Percentiles rank a stretch among this genome's conserved stretches.
Conservation (phyloP, 2,797 vertebrate genomes). For the Zalophus californianus region DNA sequence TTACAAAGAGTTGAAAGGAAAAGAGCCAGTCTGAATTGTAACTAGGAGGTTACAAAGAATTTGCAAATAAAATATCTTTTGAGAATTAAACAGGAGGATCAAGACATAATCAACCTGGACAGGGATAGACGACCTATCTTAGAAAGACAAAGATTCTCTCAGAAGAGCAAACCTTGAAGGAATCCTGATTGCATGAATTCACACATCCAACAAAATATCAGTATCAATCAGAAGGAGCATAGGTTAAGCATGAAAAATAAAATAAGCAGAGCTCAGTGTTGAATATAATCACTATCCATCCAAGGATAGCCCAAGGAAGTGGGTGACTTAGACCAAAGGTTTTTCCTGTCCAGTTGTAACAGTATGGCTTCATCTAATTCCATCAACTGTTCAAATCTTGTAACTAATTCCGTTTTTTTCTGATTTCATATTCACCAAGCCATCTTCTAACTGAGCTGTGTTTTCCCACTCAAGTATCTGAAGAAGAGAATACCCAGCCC, state of each 20-base stretch:
- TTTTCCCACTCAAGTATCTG: not conserved
- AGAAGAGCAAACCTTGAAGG: not conserved
- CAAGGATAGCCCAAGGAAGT: not conserved
- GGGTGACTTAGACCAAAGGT: not conserved
- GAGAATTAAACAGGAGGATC: not conserved
- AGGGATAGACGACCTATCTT: not conserved
- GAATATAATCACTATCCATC: not conserved
- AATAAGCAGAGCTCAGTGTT: not conserved
- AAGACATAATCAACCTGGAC: constrained; percentile 30
- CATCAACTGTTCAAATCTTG: not conserved
- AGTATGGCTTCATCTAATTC: not conserved
- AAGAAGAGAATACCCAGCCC: not conserved
- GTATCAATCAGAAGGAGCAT: not conserved
- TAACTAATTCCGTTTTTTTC: not conserved
- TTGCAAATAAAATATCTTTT: not conserved
- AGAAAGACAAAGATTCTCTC: not conserved
- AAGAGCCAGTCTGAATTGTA: not conserved
- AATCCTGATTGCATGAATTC: constrained; percentile 27
- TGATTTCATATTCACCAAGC: not conserved
- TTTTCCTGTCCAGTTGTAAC: not conserved
- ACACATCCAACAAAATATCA: not conserved
- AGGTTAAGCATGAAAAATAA: constrained; percentile 52
- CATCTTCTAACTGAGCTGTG: not conserved
- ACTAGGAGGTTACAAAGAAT: not conserved
- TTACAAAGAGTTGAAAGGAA: not conserved